A percentile compares a stretch with the other conserved stretches of the same genome.
phyloP scores from a whole-genome alignment of 1,140 invertebrate genomes.

The Hesperophylax magnus region DNA sequence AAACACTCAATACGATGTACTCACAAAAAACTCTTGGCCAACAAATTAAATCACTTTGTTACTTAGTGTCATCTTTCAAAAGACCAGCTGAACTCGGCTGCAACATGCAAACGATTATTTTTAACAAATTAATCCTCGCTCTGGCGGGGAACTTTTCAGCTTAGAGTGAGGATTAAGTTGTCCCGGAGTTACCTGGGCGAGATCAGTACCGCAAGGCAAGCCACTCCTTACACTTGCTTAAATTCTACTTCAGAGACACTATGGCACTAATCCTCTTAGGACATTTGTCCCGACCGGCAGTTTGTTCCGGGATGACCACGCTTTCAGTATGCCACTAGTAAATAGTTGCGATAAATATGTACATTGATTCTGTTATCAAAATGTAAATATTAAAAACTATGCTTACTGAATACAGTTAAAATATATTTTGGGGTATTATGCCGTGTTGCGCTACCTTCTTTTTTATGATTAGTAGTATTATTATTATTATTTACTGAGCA shows the following conservation, averaged over 20 bases:
- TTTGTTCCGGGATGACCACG: conserved; percentile 10
- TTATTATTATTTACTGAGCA: too few relatives aligned
- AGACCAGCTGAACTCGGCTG: background rate
- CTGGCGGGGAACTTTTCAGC: conserved; percentile 30
- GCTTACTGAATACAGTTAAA: too few relatives aligned
- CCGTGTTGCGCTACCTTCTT: too few relatives aligned
- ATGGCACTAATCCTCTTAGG: conserved; percentile 41
- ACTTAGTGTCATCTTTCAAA: too few relatives aligned
- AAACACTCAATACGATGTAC: too few relatives aligned
- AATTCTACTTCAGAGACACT: conserved; percentile 44
- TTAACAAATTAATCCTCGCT: conserved; percentile 38
- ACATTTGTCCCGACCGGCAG: conserved; percentile 29
- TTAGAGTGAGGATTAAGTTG: conserved; percentile 51
- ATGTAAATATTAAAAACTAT: too few relatives aligned
- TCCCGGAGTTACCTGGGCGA: conserved; percentile 36
- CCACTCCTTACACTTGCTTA: conserved; percentile 32
- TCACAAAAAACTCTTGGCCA: too few relatives aligned
- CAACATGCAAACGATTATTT: conserved; percentile 21
- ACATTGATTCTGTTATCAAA: too few relatives aligned
- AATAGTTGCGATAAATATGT: too few relatives aligned
- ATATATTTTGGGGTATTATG: too few relatives aligned
- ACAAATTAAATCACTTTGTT: too few relatives aligned
- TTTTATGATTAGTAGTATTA: too few relatives aligned
- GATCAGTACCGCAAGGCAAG: conserved; percentile 22
- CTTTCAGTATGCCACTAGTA: background rate